These are phyloP conservation scores for Aphodius sticticus DNA, from an alignment of 2,888 invertebrate genomes.

Conservation along the genomic window DNA sequence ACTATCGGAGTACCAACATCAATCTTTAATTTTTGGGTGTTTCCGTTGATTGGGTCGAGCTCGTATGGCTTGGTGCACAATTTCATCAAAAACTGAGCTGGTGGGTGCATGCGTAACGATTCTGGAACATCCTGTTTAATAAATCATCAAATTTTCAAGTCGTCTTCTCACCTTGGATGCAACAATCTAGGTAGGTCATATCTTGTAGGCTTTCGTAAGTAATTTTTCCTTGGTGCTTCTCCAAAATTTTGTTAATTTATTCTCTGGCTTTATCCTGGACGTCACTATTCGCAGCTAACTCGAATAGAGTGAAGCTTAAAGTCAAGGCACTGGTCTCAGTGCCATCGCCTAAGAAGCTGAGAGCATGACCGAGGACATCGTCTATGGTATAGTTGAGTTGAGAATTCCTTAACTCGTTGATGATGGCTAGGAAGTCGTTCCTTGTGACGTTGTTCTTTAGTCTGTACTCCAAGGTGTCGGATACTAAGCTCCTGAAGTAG, in stretches of 20 bases:
- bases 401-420: constrained; percentile 51
- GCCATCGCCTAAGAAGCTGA: constrained; percentile 61
- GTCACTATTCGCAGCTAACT: constrained; percentile 56
- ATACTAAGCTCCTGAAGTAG: constrained; percentile 51
- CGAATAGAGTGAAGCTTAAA: constrained; percentile 56
- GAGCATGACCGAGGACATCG: constrained; percentile 54
- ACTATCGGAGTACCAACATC: constrained; percentile 41
- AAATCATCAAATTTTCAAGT: constrained; percentile 29
- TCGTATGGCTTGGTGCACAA: constrained; percentile 46
- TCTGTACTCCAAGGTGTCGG: constrained; percentile 54
- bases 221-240: constrained; percentile 51
- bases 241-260: constrained; percentile 54
- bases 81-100: constrained; percentile 40
- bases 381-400: constrained; percentile 45
- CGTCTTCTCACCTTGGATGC: constrained; percentile 29
- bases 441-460: constrained; percentile 54
- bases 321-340: constrained; percentile 61
- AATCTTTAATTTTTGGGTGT: constrained; percentile 38
- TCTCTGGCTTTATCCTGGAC: constrained; percentile 57
- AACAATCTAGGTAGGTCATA: constrained; percentile 52
- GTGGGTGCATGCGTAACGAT: constrained; percentile 43
- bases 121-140: constrained; percentile 48
- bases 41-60: constrained; percentile 40
- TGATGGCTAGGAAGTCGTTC: constrained; percentile 59
- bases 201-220: constrained; percentile 62